Conservation (phyloP, 2,113 vertebrate species). For the Pteruthius melanotis region DNA sequence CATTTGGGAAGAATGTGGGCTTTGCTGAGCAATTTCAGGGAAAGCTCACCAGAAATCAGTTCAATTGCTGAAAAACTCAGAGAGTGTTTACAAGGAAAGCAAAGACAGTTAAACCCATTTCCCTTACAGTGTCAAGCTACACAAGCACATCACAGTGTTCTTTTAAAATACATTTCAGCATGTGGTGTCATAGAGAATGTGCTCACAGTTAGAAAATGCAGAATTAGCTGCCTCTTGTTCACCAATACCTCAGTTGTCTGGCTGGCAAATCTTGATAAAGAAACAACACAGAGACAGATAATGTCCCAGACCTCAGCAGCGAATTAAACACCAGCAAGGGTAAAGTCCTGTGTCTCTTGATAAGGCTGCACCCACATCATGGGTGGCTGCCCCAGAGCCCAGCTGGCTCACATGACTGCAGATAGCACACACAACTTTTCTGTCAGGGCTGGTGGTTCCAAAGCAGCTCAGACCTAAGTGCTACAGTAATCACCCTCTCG, state of each 20-base stretch:
- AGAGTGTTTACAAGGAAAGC: neutral
- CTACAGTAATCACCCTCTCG: neutral
- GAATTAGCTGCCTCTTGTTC: neutral
- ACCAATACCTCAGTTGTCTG: neutral
- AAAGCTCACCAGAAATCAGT: neutral
- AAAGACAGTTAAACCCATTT: neutral
- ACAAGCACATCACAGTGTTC: neutral
- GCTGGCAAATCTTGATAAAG: neutral
- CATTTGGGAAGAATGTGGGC: neutral
- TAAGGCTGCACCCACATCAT: neutral
- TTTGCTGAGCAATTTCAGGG: neutral
- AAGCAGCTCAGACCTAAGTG: neutral
- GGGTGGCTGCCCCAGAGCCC: neutral
- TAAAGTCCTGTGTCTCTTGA: neutral
- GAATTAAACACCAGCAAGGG: neutral
- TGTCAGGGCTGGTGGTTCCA: neutral
- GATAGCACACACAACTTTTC: neutral
- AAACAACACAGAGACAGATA: neutral
- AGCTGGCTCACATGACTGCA: neutral
- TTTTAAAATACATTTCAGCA: rapidly evolving
- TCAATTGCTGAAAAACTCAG: neutral
- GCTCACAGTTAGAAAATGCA: neutral
- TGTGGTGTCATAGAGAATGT: rapidly evolving
- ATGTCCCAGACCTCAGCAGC: neutral
- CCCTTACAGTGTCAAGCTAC: neutral